Percentiles rank a stretch among this genome's conserved stretches.
Conservation (phyloP, 2,888 invertebrate genomes). For the Epinotia ramella region DNA sequence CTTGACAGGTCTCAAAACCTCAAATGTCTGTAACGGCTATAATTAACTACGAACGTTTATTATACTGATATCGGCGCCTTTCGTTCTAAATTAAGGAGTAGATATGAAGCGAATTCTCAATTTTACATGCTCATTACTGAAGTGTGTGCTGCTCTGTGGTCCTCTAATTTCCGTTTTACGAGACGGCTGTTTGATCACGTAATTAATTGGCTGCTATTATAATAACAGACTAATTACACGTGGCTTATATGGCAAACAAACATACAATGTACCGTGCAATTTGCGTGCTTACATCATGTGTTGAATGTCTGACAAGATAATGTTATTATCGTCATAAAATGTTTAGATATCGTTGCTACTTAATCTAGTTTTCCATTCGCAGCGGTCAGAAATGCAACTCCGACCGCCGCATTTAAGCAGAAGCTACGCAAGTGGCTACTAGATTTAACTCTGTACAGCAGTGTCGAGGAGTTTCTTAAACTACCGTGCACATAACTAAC, state of each 20-base stretch:
- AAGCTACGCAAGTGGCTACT: too few relatives aligned
- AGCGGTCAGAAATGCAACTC: too few relatives aligned
- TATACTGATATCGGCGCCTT: background rate
- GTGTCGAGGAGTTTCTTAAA: too few relatives aligned
- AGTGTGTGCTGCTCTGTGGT: slow-evolving; percentile 30
- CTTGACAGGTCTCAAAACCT: too few relatives aligned
- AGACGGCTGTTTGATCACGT: slow-evolving; percentile 32
- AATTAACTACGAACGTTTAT: background rate
- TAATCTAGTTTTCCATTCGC: too few relatives aligned
- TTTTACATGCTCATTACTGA: background rate
- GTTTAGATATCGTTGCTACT: background rate
- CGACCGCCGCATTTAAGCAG: too few relatives aligned
- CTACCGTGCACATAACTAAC: too few relatives aligned
- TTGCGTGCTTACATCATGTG: slow-evolving; percentile 21
- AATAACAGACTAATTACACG: slow-evolving; percentile 34
- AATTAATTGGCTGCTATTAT: slow-evolving; percentile 35
- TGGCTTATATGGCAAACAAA: slow-evolving; percentile 35
- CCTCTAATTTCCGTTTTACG: slow-evolving; percentile 49
- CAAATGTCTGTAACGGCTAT: too few relatives aligned
- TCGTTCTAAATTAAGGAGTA: background rate
- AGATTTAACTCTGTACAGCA: too few relatives aligned
- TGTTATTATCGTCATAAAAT: background rate
- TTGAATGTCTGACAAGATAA: slow-evolving; percentile 11
- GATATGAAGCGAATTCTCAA: background rate
- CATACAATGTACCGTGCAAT: slow-evolving; percentile 30